Evolutionary conservation across 2,113 vertebrate species (phyloP).

Genomic region (Eulemur rufifrons): DNA sequence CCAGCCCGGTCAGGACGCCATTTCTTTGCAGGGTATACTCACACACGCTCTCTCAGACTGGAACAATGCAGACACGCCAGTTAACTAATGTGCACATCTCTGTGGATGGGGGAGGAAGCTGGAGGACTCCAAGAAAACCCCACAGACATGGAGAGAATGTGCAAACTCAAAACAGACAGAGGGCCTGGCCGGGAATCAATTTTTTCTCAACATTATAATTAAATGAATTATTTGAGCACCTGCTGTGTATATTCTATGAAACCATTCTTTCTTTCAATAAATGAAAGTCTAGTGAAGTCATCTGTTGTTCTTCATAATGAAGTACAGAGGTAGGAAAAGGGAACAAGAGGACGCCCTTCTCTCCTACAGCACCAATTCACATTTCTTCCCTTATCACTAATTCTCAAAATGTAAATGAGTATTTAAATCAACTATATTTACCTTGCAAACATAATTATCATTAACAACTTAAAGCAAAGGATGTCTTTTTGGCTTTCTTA

Average conservation of each 20-base stretch:
- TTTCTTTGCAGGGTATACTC: not conserved
- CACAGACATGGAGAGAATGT: not conserved
- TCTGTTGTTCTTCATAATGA: not conserved
- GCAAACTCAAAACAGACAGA: not conserved
- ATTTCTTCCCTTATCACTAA: not conserved
- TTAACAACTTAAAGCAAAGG: constrained; percentile 4
- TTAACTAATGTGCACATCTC: not conserved
- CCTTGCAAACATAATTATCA: not conserved
- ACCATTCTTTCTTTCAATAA: not conserved
- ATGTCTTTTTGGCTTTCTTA: not conserved
- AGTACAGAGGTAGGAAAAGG: not conserved
- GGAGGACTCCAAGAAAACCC: not conserved
- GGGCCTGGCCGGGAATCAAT: not conserved
- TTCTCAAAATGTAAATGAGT: constrained; percentile 8
- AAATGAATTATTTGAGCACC: not conserved
- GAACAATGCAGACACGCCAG: not conserved
- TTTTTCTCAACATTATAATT: not conserved
- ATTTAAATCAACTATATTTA: constrained; percentile 23
- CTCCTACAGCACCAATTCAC: not conserved
- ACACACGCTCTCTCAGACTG: not conserved
- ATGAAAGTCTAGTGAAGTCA: not conserved
- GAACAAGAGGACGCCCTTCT: not conserved
- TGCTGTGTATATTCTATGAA: not conserved
- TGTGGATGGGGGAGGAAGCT: not conserved
- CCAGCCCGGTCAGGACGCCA: not conserved